Percentiles rank a stretch among this genome's conserved stretches.
These are phyloP conservation scores for Vidua chalybeata DNA, from an alignment of 2,113 vertebrate species.

Conservation along the genomic window DNA sequence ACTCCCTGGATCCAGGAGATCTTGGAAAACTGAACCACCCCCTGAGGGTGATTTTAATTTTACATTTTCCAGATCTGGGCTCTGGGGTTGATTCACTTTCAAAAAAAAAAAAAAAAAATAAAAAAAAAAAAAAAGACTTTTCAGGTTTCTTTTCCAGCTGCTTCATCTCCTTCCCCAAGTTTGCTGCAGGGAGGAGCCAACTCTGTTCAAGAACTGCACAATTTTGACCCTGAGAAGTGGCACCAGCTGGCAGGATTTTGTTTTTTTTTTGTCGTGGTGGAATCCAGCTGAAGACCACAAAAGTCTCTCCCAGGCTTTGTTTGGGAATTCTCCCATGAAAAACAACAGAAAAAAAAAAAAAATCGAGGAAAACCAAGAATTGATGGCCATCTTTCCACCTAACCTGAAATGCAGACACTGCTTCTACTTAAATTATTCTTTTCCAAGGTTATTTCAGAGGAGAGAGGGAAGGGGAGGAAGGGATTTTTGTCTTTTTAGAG, in stretches of 20 bases:
- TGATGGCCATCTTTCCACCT: slow-evolving; percentile 59
- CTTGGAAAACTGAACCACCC: not conserved
- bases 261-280: not conserved
- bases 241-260: slow-evolving; percentile 2
- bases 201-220: slow-evolving; percentile 22
- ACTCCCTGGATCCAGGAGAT: not conserved
- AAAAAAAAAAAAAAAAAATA: not conserved
- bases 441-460: not conserved
- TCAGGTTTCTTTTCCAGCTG: not conserved
- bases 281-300: not conserved
- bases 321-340: not conserved
- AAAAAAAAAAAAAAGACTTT: not conserved
- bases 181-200: slow-evolving; percentile 42
- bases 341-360: not conserved
- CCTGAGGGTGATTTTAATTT: not conserved
- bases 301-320: not conserved
- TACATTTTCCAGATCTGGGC: not conserved
- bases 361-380: not conserved
- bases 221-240: slow-evolving; percentile 55
- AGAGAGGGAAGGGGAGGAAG: not conserved
- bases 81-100: not conserved
- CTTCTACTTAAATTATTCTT: slow-evolving; percentile 40
- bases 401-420: slow-evolving; percentile 37
- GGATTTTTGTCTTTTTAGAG: not conserved
- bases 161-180: not conserved